These are phyloP conservation scores for Anhinga anhinga DNA, from an alignment of 2,113 vertebrate species.

Conservation along the genomic window DNA sequence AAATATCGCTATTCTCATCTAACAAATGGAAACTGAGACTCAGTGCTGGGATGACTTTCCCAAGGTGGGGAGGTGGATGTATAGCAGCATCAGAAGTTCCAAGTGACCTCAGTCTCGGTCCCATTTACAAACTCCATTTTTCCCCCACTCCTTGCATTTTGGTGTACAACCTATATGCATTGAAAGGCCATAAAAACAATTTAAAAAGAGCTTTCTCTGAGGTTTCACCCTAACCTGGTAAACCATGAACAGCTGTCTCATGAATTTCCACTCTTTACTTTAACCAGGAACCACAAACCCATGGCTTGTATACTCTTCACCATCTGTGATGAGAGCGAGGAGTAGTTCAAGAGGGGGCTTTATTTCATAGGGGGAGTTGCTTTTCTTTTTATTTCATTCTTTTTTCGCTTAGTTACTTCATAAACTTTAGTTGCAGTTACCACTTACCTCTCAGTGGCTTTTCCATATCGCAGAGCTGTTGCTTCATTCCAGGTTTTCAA, in stretches of 20 bases:
- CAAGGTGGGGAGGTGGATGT: not conserved
- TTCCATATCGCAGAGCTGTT: slow-evolving; percentile 24
- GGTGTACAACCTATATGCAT: not conserved
- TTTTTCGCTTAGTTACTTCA: not conserved
- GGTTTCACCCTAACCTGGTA: not conserved
- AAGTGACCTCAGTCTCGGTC: not conserved
- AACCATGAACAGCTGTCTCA: not conserved
- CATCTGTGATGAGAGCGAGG: not conserved
- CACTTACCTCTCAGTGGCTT: not conserved
- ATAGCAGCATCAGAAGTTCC: not conserved
- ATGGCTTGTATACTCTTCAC: not conserved
- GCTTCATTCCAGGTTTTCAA: slow-evolving; percentile 57
- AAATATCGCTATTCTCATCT: not conserved
- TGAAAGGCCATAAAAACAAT: not conserved
- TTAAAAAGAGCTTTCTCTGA: not conserved
- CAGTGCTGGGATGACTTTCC: not conserved
- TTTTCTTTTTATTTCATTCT: no score
- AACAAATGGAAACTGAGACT: not conserved
- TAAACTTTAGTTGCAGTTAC: slow-evolving; percentile 21
- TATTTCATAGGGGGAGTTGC: not conserved
- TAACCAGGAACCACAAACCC: not conserved
- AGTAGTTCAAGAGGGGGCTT: not conserved
- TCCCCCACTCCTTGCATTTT: not conserved
- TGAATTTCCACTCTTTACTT: not conserved
- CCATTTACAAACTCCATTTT: not conserved